Evolutionary conservation across 2,797 vertebrate genomes (phyloP).

Genomic region (Mastacembelus armatus): DNA sequence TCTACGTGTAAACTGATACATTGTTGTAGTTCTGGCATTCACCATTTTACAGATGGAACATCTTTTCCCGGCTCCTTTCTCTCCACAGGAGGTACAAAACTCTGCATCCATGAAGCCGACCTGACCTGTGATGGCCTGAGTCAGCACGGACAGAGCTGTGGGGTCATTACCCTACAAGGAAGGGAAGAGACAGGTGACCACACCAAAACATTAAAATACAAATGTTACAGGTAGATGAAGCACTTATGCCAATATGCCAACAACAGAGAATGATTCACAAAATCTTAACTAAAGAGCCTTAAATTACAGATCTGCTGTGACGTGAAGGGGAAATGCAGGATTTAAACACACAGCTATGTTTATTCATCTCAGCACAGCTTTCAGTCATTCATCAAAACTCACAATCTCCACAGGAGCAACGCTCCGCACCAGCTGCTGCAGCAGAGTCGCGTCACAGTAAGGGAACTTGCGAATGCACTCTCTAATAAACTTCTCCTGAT

Average conservation of each 20-base stretch:
- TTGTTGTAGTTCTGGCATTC: constrained; percentile 42
- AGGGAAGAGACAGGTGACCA: background rate
- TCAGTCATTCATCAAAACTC: constrained; percentile 65
- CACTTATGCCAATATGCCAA: too few relatives aligned
- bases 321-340: background rate
- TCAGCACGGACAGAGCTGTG: constrained; percentile 95
- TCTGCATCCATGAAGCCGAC: constrained; percentile 97
- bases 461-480: constrained; percentile 97
- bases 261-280: too few relatives aligned
- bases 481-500: constrained; percentile 95
- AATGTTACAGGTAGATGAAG: too few relatives aligned
- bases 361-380: background rate
- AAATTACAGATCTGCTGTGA: background rate
- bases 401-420: constrained; percentile 98
- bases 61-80: constrained; percentile 94
- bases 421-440: constrained; percentile 97
- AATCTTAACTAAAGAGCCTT: too few relatives aligned
- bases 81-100: constrained; percentile 96
- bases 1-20: background rate
- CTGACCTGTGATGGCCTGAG: constrained; percentile 97
- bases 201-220: background rate
- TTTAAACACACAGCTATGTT: background rate
- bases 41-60: constrained; percentile 98
- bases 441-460: constrained; percentile 93
- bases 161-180: constrained; percentile 91